Evolutionary conservation across 2,797 vertebrate species (phyloP), one percentile per base, ranked within the genome.

Genomic region (Poliocrania exsul): DNA sequence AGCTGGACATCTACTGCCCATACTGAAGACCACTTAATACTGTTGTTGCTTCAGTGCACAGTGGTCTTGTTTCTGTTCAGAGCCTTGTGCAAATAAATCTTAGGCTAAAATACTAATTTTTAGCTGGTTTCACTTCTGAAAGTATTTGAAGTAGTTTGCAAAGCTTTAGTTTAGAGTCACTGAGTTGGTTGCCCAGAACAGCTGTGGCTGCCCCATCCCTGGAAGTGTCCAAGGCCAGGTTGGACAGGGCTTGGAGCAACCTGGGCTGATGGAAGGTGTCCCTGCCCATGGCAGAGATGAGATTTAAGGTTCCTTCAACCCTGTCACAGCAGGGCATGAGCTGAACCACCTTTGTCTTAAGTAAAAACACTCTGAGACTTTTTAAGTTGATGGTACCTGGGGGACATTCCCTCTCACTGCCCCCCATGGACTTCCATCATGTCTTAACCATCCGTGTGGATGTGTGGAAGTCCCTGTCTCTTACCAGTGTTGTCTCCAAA

Each of bases 211-310:
- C 56, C 47, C 49, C 42, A 69, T n/a, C 19, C 64, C 56, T 77
- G 57, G 57, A 0, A 64, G n/a, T 75, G 62, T 0, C 44, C 64
- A 26, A 16, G 56, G 70, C 11, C 35, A n/a, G 65, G 28, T 0
- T 89, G 79, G 62, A 17, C 0, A 0, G 31, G 17, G 26, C 35
- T 16, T 4, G 53, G 64, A 44, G 11, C 37, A 56, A 0, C 28
- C n/a, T 82, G 86, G 19, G 28, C 20, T 0, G 5, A 35, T 62
- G 64, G 49, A 0, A 38, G 7, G 24, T 57, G 57, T 50, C 44
- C 56, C 44, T 77, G 57, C 9, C 14, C 37, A 13, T 13, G 64
- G 56, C n/a, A 82, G 29, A 24, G 28, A 15, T 64, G 64, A 0
- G 20, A 10, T 70, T 51, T 64, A 5, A 23, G 28, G 50, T 51